Conservation (phyloP, 2,113 vertebrate genomes). For the Mixornis gularis region DNA sequence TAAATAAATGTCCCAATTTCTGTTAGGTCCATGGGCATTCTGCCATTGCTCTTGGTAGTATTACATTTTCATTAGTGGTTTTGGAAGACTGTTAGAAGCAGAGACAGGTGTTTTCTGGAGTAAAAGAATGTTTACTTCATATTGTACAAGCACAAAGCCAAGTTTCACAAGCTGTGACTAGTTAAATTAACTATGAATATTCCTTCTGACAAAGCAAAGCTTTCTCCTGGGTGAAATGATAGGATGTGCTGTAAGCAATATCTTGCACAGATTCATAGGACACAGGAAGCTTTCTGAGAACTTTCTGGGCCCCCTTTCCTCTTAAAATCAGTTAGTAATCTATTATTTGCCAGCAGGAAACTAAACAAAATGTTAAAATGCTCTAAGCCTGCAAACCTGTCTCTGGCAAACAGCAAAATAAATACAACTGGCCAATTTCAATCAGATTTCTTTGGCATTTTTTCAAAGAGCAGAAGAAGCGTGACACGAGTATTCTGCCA, state of each 20-base stretch:
- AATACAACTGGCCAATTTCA: slow-evolving; percentile 8
- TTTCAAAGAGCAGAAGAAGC: slow-evolving; percentile 45
- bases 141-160: background rate
- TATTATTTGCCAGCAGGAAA: background rate
- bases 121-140: background rate
- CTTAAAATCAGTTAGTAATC: background rate
- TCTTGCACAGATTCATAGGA: background rate
- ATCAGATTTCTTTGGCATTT: slow-evolving; percentile 30
- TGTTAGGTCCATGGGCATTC: background rate
- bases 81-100: background rate
- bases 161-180: background rate
- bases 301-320: background rate
- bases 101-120: background rate
- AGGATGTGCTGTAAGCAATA: background rate
- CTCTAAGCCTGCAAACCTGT: background rate
- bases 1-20: background rate
- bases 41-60: background rate
- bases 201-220: background rate
- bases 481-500: background rate
- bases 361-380: background rate
- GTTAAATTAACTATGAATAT: background rate
- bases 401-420: slow-evolving; percentile 20
- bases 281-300: background rate
- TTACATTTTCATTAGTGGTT: background rate
- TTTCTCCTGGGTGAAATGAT: background rate